Conservation (phyloP, 2,888 invertebrate species). For the Stenichneumon culpator region DNA sequence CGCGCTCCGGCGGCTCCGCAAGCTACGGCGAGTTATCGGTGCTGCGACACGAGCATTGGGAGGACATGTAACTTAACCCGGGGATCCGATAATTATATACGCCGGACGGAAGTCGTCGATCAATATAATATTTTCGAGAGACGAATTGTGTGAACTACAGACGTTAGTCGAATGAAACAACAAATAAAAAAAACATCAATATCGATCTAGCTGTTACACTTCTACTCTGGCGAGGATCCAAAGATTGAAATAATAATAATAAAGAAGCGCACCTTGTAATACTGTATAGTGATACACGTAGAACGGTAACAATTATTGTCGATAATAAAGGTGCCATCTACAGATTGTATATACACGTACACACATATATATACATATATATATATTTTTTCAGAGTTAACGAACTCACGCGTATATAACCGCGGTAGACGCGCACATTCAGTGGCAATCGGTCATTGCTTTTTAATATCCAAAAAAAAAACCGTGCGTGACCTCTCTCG, state of each 20-base stretch:
- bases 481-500: too few species aligned
- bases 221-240: not conserved
- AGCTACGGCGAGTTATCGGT: not conserved
- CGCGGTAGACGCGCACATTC: not conserved
- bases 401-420: slow-evolving; percentile 36
- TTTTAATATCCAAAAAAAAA: slow-evolving; percentile 8
- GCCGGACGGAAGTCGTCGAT: too few species aligned
- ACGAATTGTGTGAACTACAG: too few species aligned
- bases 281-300: slow-evolving; percentile 9
- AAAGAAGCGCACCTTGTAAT: not conserved
- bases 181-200: too few species aligned
- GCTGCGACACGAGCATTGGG: not conserved
- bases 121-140: too few species aligned
- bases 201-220: too few species aligned
- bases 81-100: too few species aligned
- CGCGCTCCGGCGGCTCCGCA: not conserved
- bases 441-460: slow-evolving; percentile 22
- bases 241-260: not conserved
- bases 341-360: not conserved
- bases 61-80: not conserved
- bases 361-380: slow-evolving; percentile 43
- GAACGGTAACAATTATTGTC: not conserved
- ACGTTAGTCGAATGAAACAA: too few species aligned
- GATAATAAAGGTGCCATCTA: not conserved
- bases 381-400: slow-evolving; percentile 58